Base-by-base conservation (phyloP, 2,113 vertebrate species). In the Chlorodrepanis virens region DNA sequence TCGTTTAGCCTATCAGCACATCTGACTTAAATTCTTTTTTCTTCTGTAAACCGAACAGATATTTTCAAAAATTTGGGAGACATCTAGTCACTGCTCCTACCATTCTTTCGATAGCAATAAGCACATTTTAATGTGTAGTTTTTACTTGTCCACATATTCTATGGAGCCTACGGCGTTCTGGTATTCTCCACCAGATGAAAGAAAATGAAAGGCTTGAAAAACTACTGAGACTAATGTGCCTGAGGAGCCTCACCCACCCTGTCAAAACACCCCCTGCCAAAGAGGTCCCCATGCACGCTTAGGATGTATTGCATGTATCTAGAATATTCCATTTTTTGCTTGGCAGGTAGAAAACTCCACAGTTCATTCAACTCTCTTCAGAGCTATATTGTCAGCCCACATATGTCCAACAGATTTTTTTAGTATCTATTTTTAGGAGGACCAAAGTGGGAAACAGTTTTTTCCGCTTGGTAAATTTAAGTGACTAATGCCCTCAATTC, bases 351-450 rank as follows among this genome's bases (percentile, higher is more conserved):
- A 92, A 95, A 95, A 71, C 8, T 5, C 76, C 49, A 53, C 4
- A 2, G 35, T 71, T 92, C 37, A 49, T 67, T 87, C 90, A 83
- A 4, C 33, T 78, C 53, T 70, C 37, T 82, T 72, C 80, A 75
- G 31, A 87, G 40, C 64, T 88, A 42, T 75, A 76, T 8, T 83
- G 52, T 86, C 37, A 71, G 79, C 27, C 42, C 86, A 96, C 96
- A 96, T 92, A 68, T 94, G 96, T 92, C 96, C 53, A 78, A 94
- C 96, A 96, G 87, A 95, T 96, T 96, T 91, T 92, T 95, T 94
- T 83, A 29, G 42, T 40, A 71, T 87, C 94, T 96, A 96, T 93
- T 93, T 96, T 96, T 95, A 89, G 94, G 91, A 93, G 23, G 29
- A 85, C 85, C 79, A 68, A 93, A 97, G 83, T 94, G 94, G 83